A percentile compares a stretch with the other conserved stretches of the same genome.
phyloP scores from a whole-genome alignment of 1,140 invertebrate species.

The Tetraneura akinire region DNA sequence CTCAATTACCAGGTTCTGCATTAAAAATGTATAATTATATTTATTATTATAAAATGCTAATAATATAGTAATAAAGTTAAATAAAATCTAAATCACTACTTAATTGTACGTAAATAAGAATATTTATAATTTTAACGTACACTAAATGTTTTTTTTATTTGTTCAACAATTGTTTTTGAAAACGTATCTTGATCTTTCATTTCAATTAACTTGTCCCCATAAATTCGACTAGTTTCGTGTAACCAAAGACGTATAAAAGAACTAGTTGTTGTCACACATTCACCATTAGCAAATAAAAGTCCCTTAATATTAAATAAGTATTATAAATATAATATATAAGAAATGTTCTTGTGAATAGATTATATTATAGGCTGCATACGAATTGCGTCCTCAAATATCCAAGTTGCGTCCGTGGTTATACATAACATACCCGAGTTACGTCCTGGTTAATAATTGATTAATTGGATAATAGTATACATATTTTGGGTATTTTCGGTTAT shows the following conservation, averaged over 20 bases:
- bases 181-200: conserved; percentile 72
- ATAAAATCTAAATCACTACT: background rate
- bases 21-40: background rate
- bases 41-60: background rate
- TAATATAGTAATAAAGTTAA: background rate
- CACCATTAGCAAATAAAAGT: conserved; percentile 81
- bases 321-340: too few relatives aligned
- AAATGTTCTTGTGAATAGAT: too few relatives aligned
- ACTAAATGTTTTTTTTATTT: conserved; percentile 83
- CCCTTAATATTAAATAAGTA: conserved; percentile 66
- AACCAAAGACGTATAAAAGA: conserved; percentile 80
- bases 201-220: conserved; percentile 84
- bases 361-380: too few relatives aligned
- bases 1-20: conserved; percentile 19
- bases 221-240: conserved; percentile 87
- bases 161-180: conserved; percentile 72
- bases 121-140: conserved; percentile 62
- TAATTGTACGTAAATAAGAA: too few relatives aligned
- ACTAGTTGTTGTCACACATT: conserved; percentile 70
- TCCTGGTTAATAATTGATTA: too few relatives aligned
- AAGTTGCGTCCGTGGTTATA: too few relatives aligned
- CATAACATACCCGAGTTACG: too few relatives aligned
- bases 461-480: too few relatives aligned
- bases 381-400: too few relatives aligned
- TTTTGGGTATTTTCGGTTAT: too few relatives aligned